Conservation (phyloP, 2,113 vertebrate species). For the Myiozetetes cayanensis region DNA sequence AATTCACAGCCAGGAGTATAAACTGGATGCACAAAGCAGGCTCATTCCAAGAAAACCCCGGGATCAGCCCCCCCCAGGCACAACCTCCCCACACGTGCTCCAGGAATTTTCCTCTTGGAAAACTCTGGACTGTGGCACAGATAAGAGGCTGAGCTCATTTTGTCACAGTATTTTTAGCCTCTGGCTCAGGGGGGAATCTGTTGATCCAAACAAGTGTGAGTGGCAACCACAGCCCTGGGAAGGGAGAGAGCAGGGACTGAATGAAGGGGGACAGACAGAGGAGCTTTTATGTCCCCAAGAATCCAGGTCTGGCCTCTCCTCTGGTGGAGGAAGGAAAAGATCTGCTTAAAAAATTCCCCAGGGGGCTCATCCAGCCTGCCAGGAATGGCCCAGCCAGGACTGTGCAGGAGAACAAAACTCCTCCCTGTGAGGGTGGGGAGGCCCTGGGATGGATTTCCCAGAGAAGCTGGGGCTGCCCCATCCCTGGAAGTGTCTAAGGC, state of each 20-base stretch:
- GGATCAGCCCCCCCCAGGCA: no score
- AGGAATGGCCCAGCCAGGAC: not conserved
- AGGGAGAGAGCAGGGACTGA: not conserved
- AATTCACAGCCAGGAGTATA: accelerated
- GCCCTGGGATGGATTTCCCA: not conserved
- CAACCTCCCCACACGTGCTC: not conserved
- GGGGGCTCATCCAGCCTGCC: not conserved
- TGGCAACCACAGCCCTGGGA: not conserved
- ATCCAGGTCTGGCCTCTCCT: not conserved
- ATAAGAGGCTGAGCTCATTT: not conserved
- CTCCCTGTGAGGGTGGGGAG: not conserved
- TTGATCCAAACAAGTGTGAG: not conserved
- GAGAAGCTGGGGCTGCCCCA: not conserved
- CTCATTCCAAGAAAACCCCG: not conserved
- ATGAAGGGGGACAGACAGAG: not conserved
- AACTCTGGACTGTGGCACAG: not conserved
- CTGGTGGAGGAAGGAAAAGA: not conserved
- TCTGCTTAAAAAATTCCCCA: not conserved
- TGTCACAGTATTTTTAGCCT: not conserved
- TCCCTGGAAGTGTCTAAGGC: not conserved
- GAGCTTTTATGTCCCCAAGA: not conserved
- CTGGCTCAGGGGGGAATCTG: not conserved
- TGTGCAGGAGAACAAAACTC: not conserved
- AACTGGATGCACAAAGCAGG: not conserved
- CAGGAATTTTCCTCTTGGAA: not conserved